Conservation (phyloP, 2,797 vertebrate genomes). For the Karalla daura region DNA sequence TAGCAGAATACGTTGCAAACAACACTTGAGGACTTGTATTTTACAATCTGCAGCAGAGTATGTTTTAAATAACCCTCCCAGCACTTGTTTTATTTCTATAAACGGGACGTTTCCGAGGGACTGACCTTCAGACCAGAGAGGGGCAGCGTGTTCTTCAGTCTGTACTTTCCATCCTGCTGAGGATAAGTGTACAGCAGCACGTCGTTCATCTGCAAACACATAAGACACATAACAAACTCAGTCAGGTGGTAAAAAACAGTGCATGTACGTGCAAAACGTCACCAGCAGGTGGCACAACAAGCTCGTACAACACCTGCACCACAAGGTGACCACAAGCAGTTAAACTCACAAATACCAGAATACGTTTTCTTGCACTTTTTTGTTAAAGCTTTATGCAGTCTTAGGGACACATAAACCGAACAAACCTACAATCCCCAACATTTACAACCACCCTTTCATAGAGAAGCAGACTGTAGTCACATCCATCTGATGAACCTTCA, state of each 20-base stretch:
- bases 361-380: neutral
- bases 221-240: neutral
- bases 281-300: conserved; percentile 61
- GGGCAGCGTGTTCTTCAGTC: conserved; percentile 89
- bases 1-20: too few relatives aligned
- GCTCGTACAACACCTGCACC: conserved; percentile 3
- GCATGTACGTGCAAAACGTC: conserved; percentile 19
- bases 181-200: conserved; percentile 95
- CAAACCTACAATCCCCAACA: too few relatives aligned
- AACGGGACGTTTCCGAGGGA: too few relatives aligned
- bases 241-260: neutral
- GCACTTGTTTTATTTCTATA: too few relatives aligned
- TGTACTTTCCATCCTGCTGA: conserved; percentile 96
- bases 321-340: too few relatives aligned
- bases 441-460: too few relatives aligned
- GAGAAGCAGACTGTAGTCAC: too few relatives aligned
- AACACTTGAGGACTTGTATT: too few relatives aligned
- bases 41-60: too few relatives aligned
- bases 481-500: too few relatives aligned
- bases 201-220: conserved; percentile 91
- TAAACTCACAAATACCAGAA: neutral
- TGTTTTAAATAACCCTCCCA: too few relatives aligned
- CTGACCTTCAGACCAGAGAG: conserved; percentile 92
- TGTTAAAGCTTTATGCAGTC: neutral
- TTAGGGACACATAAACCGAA: too few relatives aligned